phyloP scores from a whole-genome alignment of 2,113 vertebrate genomes.

The Calonectris borealis region DNA sequence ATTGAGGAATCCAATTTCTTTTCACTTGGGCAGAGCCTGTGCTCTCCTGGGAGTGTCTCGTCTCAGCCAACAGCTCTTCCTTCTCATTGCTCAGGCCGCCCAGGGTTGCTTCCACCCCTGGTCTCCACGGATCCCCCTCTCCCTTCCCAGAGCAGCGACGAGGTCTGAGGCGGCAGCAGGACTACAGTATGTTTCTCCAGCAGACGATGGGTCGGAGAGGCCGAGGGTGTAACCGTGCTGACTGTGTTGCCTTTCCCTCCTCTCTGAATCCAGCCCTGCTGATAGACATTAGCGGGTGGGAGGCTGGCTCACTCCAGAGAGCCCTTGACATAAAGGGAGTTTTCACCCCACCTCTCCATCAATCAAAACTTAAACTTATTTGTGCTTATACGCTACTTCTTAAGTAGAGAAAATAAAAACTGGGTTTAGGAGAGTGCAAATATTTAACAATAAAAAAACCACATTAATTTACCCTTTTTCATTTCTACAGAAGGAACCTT shows the following conservation, averaged over 20 bases:
- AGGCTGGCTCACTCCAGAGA: constrained; percentile 17
- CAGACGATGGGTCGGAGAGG: neutral
- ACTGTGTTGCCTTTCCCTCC: constrained; percentile 18
- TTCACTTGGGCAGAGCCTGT: neutral
- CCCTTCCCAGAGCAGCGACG: neutral
- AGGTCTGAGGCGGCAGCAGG: neutral
- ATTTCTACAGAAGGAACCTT: constrained; percentile 72
- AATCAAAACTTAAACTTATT: constrained; percentile 61
- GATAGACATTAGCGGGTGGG: constrained; percentile 28
- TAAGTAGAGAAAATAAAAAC: constrained; percentile 69
- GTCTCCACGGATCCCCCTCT: neutral
- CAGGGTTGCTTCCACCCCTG: neutral
- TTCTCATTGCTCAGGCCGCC: neutral
- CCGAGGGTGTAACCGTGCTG: neutral
- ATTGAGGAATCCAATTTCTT: neutral
- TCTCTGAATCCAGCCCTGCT: neutral
- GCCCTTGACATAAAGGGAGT: constrained; percentile 56
- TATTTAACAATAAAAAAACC: constrained; percentile 74
- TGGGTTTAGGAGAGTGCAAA: constrained; percentile 69
- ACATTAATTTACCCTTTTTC: constrained; percentile 73
- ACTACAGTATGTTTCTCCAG: neutral
- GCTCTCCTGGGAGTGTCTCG: neutral
- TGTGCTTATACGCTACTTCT: constrained; percentile 53
- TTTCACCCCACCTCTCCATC: constrained; percentile 56
- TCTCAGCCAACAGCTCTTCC: neutral